phyloP scores from a whole-genome alignment of 2,113 vertebrate genomes.

The Leucosticte australis region DNA sequence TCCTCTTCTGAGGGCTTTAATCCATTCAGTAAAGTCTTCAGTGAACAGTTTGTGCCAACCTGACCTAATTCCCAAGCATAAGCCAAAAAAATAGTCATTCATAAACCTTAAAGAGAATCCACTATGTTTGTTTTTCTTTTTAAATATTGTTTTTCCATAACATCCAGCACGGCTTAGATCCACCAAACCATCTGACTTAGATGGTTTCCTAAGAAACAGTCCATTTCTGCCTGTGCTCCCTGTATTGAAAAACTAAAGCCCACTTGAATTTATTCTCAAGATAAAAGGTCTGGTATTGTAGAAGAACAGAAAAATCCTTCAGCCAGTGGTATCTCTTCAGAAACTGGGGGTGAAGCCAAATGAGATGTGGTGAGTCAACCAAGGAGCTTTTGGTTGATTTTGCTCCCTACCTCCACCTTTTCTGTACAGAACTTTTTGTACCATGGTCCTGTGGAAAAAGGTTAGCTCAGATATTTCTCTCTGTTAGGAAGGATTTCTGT shows the following conservation, averaged over 20 bases:
- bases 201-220: neutral
- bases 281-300: neutral
- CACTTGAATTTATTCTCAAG: neutral
- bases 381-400: neutral
- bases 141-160: neutral
- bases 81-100: neutral
- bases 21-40: neutral
- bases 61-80: neutral
- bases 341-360: neutral
- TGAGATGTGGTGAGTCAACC: neutral
- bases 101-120: neutral
- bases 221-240: neutral
- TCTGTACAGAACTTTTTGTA: neutral
- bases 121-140: neutral
- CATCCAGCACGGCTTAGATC: neutral
- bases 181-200: neutral
- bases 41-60: neutral
- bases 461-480: neutral
- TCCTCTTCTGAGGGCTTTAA: neutral
- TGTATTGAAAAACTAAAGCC: neutral
- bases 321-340: neutral
- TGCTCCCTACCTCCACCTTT: neutral
- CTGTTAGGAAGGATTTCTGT: neutral
- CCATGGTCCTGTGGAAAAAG: fast-evolving
- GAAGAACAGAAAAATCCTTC: neutral